Evolutionary conservation across 2,888 invertebrate genomes (phyloP).

Genomic region (Campoletis raptor): DNA sequence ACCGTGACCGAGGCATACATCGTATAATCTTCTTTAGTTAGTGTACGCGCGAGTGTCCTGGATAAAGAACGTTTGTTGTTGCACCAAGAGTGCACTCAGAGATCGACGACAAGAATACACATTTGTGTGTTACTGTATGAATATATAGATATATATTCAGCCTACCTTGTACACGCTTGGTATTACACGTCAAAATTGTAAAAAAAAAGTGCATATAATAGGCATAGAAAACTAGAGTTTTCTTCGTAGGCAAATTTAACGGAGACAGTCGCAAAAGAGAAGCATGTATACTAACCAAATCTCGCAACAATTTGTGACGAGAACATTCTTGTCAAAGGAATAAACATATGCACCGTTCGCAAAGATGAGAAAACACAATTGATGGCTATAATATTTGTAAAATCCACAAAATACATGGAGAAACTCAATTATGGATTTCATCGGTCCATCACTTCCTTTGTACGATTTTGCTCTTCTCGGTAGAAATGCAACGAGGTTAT

Average conservation of each 20-base stretch:
- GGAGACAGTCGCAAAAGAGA: constrained; percentile 8
- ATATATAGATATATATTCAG: not conserved
- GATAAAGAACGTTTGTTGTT: constrained; percentile 72
- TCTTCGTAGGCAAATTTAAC: constrained; percentile 54
- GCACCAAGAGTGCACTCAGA: constrained; percentile 61
- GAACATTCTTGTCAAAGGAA: constrained; percentile 19
- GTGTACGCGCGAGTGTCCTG: constrained; percentile 68
- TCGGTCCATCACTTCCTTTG: constrained; percentile 31
- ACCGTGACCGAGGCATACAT: constrained; percentile 72
- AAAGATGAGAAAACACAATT: not conserved
- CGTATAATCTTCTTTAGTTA: constrained; percentile 68
- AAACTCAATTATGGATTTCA: constrained; percentile 42
- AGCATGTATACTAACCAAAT: constrained; percentile 20
- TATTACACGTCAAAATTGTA: not conserved
- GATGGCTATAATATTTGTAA: not conserved
- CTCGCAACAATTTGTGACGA: constrained; percentile 11
- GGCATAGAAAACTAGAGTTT: constrained; percentile 29
- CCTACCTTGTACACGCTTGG: constrained; percentile 40
- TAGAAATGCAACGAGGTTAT: not conserved
- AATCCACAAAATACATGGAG: constrained; percentile 12
- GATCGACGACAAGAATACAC: constrained; percentile 44
- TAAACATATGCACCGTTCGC: not conserved
- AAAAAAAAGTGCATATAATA: constrained; percentile 5
- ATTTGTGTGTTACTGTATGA: not conserved
- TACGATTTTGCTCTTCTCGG: not conserved